phyloP scores from a whole-genome alignment of 2,797 vertebrate species.

The Amphiprion clarkii region DNA sequence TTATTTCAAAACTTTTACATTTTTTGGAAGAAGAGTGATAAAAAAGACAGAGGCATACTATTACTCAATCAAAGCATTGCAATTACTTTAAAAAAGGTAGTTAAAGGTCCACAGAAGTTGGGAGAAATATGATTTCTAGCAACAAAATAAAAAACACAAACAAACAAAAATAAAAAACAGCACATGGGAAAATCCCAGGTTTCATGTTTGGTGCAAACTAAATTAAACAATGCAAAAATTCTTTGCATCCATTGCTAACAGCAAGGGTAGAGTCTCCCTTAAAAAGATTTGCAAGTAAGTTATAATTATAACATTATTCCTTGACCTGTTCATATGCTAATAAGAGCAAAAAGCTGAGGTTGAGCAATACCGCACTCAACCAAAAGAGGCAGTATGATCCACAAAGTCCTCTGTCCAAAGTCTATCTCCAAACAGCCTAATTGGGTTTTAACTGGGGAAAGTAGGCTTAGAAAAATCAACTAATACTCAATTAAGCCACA shows the following conservation, averaged over 20 bases:
- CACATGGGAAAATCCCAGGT: not conserved
- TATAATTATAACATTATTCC: conserved; percentile 36
- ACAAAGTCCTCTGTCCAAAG: conserved; percentile 82
- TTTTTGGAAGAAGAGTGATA: conserved; percentile 6
- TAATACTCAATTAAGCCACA: conserved; percentile 34
- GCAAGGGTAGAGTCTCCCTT: not conserved
- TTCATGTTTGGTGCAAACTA: not conserved
- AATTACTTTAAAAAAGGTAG: not conserved
- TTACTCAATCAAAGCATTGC: not conserved
- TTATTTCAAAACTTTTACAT: not conserved
- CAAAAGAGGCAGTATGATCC: conserved; percentile 85
- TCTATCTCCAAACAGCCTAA: conserved; percentile 61
- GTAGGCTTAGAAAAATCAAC: conserved; percentile 51
- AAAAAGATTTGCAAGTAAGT: not conserved
- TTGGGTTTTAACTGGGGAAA: conserved; percentile 54
- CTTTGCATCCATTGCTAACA: not conserved
- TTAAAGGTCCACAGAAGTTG: not conserved
- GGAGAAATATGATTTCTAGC: conserved; percentile 8
- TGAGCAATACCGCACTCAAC: conserved; percentile 58
- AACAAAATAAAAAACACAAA: no score
- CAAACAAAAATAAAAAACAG: no score
- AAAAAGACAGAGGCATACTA: not conserved
- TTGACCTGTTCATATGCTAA: conserved; percentile 62
- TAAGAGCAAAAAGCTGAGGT: conserved; percentile 52
- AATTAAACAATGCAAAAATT: conserved; percentile 16